phyloP scores from a whole-genome alignment of 23 tunicate genomes.

The Halocynthia roretzi region DNA sequence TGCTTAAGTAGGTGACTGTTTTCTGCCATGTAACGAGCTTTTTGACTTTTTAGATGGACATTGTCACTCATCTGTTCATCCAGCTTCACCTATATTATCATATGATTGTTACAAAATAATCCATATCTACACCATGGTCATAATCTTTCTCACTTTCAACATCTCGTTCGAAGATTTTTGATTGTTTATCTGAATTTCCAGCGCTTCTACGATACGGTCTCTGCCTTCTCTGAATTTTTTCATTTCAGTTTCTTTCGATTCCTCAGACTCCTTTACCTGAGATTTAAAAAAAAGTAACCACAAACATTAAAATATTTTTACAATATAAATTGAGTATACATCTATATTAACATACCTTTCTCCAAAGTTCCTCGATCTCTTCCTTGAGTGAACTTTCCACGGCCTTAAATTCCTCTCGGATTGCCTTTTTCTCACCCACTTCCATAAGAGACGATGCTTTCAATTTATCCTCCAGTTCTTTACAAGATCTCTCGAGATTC shows the following conservation, averaged over 20 bases:
- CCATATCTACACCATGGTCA: neutral
- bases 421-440: neutral
- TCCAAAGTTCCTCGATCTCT: neutral
- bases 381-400: neutral
- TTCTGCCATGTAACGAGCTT: conserved; percentile 38
- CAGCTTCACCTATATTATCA: conserved; percentile 28
- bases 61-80: conserved; percentile 51
- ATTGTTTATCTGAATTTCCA: conserved; percentile 48
- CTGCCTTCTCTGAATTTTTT: conserved; percentile 41
- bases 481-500: neutral
- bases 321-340: too few relatives aligned
- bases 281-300: neutral
- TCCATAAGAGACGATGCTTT: neutral
- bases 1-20: neutral
- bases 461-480: neutral
- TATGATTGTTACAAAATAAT: neutral
- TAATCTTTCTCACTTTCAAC: conserved; percentile 27
- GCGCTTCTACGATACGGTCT: conserved; percentile 40
- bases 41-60: conserved; percentile 57
- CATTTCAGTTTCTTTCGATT: conserved; percentile 34
- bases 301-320: too few relatives aligned
- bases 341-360: neutral
- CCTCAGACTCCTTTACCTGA: neutral
- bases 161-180: conserved; percentile 28
- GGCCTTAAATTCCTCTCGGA: neutral